A percentile compares a stretch with the other conserved stretches of the same genome.
Conservation (phyloP, 2,888 invertebrate species). For the Leistus spinibarbis region DNA sequence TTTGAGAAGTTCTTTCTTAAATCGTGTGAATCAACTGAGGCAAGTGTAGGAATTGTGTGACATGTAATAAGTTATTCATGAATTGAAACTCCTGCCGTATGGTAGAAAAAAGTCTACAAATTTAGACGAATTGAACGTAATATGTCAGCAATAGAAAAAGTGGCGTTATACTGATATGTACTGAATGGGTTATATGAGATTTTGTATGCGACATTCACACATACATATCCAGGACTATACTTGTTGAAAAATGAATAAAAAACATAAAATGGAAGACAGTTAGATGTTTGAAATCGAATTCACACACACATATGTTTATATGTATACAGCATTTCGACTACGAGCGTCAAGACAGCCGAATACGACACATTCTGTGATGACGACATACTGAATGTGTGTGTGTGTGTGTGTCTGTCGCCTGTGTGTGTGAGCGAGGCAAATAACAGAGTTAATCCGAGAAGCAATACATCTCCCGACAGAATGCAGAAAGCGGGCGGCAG, state of each 20-base stretch:
- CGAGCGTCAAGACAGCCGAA: neutral
- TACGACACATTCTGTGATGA: neutral
- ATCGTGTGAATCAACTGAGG: neutral
- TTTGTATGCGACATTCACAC: neutral
- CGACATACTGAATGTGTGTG: neutral
- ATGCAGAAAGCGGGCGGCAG: neutral
- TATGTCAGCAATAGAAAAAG: neutral
- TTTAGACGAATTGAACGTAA: neutral
- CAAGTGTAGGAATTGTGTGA: neutral
- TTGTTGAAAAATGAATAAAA: neutral
- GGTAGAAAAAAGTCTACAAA: neutral
- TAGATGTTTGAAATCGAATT: neutral
- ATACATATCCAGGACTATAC: neutral
- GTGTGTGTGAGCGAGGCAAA: slow-evolving; percentile 9
- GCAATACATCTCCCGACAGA: slow-evolving; percentile 19
- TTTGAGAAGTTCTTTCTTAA: neutral
- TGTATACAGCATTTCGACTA: neutral
- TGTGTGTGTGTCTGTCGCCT: neutral
- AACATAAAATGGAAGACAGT: neutral
- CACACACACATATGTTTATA: neutral
- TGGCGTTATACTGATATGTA: neutral
- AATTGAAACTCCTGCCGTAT: neutral
- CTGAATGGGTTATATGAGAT: neutral
- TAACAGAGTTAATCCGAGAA: slow-evolving; percentile 14
- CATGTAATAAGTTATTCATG: neutral